Percentiles rank a stretch among this genome's conserved stretches.
phyloP scores from a whole-genome alignment of 2,888 invertebrate species.

The Spilarctia lutea region DNA sequence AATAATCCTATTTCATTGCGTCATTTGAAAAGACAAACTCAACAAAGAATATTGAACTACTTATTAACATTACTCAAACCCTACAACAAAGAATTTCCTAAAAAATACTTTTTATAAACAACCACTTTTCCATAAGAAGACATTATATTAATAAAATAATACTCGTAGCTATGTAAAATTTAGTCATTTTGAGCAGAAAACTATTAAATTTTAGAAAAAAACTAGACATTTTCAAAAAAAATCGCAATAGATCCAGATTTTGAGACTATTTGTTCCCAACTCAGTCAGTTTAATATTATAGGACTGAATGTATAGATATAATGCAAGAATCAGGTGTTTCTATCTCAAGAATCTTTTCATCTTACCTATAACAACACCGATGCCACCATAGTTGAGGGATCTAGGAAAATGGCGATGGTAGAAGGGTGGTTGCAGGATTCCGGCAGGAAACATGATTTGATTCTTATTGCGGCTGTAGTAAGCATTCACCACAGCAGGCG shows the following conservation, averaged over 20 bases:
- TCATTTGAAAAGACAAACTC: neutral
- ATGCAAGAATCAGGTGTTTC: neutral
- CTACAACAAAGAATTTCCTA: neutral
- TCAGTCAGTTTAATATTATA: neutral
- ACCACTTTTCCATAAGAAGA: neutral
- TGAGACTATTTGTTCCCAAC: neutral
- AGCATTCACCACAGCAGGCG: slow-evolving; percentile 97
- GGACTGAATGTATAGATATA: neutral
- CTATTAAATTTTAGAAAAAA: too few relatives aligned
- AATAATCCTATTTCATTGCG: neutral
- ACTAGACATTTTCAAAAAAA: neutral
- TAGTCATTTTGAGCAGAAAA: too few relatives aligned
- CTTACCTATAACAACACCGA: slow-evolving; percentile 94
- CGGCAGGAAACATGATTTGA: slow-evolving; percentile 98
- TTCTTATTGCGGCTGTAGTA: slow-evolving; percentile 98
- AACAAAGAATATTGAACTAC: neutral
- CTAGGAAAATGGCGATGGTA: slow-evolving; percentile 94
- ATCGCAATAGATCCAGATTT: neutral
- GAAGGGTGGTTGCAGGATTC: slow-evolving; percentile 97
- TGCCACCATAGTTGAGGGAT: slow-evolving; percentile 94
- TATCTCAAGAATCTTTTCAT: neutral
- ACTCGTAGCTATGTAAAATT: too few relatives aligned
- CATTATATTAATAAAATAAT: too few relatives aligned
- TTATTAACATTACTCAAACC: neutral
- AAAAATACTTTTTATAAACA: neutral